A percentile compares a stretch with the other conserved stretches of the same genome.
Conservation (phyloP, 2,888 invertebrate species). For the Cheilosia vernalis region DNA sequence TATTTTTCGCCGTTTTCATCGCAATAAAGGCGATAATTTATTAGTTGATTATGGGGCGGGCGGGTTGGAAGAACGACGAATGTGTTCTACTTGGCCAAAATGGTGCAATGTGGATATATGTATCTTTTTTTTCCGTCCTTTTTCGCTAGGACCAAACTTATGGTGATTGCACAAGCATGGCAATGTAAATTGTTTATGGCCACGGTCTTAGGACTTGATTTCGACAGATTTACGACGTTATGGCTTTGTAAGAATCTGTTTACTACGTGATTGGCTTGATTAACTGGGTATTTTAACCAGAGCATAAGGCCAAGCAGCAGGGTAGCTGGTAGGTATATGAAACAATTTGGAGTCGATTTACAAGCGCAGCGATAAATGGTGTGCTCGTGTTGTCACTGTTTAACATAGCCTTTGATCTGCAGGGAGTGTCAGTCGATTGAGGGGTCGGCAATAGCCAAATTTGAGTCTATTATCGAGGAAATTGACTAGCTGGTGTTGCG, state of each 20-base stretch:
- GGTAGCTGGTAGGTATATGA: neutral
- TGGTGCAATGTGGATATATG: constrained; percentile 47
- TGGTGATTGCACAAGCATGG: constrained; percentile 66
- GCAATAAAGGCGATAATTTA: constrained; percentile 75
- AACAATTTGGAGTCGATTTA: constrained; percentile 42
- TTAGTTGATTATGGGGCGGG: constrained; percentile 66
- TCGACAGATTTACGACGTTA: constrained; percentile 68
- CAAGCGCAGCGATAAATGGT: neutral
- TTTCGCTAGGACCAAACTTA: constrained; percentile 42
- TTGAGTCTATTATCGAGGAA: too few species aligned
- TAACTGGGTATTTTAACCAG: constrained; percentile 43
- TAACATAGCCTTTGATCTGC: neutral
- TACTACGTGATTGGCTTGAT: constrained; percentile 68
- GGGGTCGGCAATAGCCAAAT: neutral
- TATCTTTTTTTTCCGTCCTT: neutral
- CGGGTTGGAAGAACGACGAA: constrained; percentile 34
- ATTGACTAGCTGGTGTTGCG: too few species aligned
- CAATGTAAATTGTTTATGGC: constrained; percentile 68
- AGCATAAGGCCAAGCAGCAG: neutral
- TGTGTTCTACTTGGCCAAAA: constrained; percentile 27
- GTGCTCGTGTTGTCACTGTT: constrained; percentile 10
- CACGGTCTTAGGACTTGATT: constrained; percentile 67
- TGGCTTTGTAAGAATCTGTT: constrained; percentile 61
- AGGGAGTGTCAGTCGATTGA: neutral
- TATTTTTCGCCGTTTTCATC: constrained; percentile 73